These are phyloP conservation scores for Apis cerana DNA, from an alignment of 1,140 invertebrate genomes.

Conservation along the genomic window DNA sequence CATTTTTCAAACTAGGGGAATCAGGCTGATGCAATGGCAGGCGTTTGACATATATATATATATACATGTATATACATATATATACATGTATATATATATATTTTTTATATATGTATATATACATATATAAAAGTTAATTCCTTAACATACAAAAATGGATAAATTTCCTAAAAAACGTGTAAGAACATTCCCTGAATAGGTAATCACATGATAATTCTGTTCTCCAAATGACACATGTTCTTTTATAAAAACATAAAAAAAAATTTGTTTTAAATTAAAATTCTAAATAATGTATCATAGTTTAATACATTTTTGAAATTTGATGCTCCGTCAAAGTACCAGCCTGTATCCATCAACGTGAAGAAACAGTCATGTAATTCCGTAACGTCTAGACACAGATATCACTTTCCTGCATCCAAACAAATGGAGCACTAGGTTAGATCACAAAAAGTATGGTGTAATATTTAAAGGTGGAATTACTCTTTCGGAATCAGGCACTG, in stretches of 20 bases:
- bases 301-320: conserved; percentile 39
- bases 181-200: conserved; percentile 58
- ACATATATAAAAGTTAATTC: conserved; percentile 59
- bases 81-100: conserved; percentile 4
- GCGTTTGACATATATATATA: conserved; percentile 48
- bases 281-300: conserved; percentile 30
- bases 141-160: conserved; percentile 61
- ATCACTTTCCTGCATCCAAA: conserved; percentile 64
- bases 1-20: conserved; percentile 57
- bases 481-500: conserved; percentile 95
- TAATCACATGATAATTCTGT: conserved; percentile 48
- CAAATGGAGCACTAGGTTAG: conserved; percentile 70
- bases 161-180: conserved; percentile 61
- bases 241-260: conserved; percentile 51
- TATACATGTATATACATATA: conserved; percentile 8
- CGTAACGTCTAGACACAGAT: conserved; percentile 64
- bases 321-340: conserved; percentile 64
- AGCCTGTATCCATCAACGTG: conserved; percentile 61
- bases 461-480: conserved; percentile 95
- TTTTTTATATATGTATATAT: too few relatives aligned
- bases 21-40: conserved; percentile 69
- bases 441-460: conserved; percentile 97
- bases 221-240: conserved; percentile 20
- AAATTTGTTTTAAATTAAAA: conserved; percentile 45
- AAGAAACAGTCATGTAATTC: conserved; percentile 65